These are phyloP conservation scores for Zaprionus taronus DNA, from an alignment of 1,140 invertebrate species.

Conservation along the genomic window DNA sequence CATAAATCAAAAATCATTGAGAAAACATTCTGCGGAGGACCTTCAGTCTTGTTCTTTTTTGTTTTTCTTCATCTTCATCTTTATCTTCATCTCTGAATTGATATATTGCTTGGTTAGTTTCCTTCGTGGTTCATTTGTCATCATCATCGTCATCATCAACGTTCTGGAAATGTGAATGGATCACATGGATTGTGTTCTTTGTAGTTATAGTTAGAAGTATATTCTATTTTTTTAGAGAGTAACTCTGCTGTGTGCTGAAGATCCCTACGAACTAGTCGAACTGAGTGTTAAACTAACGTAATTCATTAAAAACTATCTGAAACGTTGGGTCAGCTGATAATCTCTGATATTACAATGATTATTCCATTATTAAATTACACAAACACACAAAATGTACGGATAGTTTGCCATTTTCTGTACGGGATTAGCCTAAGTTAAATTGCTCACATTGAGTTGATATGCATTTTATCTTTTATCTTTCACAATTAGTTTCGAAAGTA, in stretches of 20 bases:
- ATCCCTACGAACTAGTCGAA: slow-evolving; percentile 58
- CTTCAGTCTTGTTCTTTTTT: slow-evolving; percentile 76
- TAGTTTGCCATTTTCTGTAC: slow-evolving; percentile 11
- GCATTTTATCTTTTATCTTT: slow-evolving; percentile 33
- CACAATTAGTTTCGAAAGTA: slow-evolving; percentile 56
- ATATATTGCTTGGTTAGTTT: slow-evolving; percentile 70
- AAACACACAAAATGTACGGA: slow-evolving; percentile 7
- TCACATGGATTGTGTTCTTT: slow-evolving; percentile 32
- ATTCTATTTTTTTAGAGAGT: background rate
- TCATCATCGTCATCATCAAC: background rate
- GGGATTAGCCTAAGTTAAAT: slow-evolving; percentile 42
- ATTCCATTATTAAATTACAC: background rate
- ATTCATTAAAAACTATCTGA: slow-evolving; percentile 30
- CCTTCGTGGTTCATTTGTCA: slow-evolving; percentile 38
- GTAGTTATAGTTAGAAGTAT: slow-evolving; percentile 49
- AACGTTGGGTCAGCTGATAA: slow-evolving; percentile 12
- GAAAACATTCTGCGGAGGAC: slow-evolving; percentile 77
- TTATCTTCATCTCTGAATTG: slow-evolving; percentile 25
- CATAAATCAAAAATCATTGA: slow-evolving; percentile 38
- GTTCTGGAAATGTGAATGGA: slow-evolving; percentile 43
- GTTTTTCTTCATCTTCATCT: slow-evolving; percentile 2
- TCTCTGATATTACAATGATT: background rate
- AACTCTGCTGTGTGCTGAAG: slow-evolving; percentile 61
- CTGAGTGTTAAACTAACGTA: slow-evolving; percentile 47
- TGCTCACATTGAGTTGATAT: slow-evolving; percentile 64